These are phyloP conservation scores for Episyrphus balteatus DNA, from an alignment of 1,140 invertebrate species.

Conservation along the genomic window DNA sequence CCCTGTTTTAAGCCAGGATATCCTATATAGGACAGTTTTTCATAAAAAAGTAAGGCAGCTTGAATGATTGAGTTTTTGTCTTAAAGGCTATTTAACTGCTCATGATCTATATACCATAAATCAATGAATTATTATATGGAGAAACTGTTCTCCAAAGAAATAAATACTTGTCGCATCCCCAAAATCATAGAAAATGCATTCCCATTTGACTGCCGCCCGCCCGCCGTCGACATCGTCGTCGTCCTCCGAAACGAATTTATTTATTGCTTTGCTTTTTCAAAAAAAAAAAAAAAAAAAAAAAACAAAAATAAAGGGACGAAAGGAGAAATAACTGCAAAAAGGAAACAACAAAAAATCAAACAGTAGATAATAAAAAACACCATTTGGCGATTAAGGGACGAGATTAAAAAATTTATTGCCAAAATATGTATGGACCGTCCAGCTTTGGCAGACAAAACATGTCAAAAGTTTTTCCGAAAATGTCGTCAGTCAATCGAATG, in stretches of 20 bases:
- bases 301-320: conserved; percentile 8
- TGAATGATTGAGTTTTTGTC: too few relatives aligned
- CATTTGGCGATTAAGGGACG: conserved; percentile 37
- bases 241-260: neutral
- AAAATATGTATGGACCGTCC: conserved; percentile 33
- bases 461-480: too few relatives aligned
- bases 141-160: too few relatives aligned
- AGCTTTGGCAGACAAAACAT: too few relatives aligned
- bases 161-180: too few relatives aligned
- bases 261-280: neutral
- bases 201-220: too few relatives aligned
- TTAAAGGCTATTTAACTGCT: too few relatives aligned
- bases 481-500: too few relatives aligned
- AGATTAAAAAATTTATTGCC: conserved; percentile 39
- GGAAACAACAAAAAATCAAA: neutral
- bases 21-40: neutral
- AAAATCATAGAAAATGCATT: too few relatives aligned
- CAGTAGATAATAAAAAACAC: conserved; percentile 26
- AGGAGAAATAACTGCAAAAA: conserved; percentile 10
- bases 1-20: neutral
- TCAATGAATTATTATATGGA: neutral
- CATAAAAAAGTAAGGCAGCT: too few relatives aligned
- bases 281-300: conserved; percentile 10
- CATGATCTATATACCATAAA: too few relatives aligned
- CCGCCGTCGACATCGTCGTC: too few relatives aligned